Percentiles rank a stretch among this genome's conserved stretches.
These are phyloP conservation scores for Monopis laevigella DNA, from an alignment of 2,888 invertebrate species.

Conservation along the genomic window DNA sequence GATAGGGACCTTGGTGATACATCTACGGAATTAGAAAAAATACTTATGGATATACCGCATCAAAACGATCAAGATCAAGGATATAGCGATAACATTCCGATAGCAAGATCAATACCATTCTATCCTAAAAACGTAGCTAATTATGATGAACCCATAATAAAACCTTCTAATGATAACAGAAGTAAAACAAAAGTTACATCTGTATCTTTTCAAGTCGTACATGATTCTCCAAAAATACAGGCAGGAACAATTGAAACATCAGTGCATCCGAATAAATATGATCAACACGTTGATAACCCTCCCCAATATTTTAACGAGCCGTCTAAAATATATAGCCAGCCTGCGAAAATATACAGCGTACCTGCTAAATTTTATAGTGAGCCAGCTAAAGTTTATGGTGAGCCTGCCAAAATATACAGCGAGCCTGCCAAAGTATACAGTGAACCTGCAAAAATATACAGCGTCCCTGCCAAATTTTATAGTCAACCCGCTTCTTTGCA, in stretches of 20 bases:
- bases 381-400: conserved; percentile 65
- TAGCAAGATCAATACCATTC: conserved; percentile 32
- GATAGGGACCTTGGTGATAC: too few species aligned
- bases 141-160: conserved; percentile 33
- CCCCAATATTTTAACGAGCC: conserved; percentile 54
- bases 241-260: conserved; percentile 20
- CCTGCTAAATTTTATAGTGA: conserved; percentile 66
- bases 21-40: too few species aligned
- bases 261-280: not conserved
- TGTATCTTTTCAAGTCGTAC: conserved; percentile 50
- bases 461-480: conserved; percentile 69
- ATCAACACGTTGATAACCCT: too few species aligned
- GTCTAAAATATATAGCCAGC: conserved; percentile 59
- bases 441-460: conserved; percentile 57
- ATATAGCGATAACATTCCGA: conserved; percentile 31
- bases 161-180: conserved; percentile 28
- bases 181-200: conserved; percentile 41
- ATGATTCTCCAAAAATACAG: conserved; percentile 37
- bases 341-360: conserved; percentile 58
- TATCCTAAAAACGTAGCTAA: conserved; percentile 32
- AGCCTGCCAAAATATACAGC: conserved; percentile 59
- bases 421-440: conserved; percentile 45
- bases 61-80: conserved; percentile 24
- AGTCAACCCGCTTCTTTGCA: conserved; percentile 63
- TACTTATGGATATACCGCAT: too few species aligned